Percentiles rank a stretch among this genome's conserved stretches.
These are phyloP conservation scores for Trinectes maculatus DNA, from an alignment of 2,113 vertebrate genomes.

Conservation along the genomic window DNA sequence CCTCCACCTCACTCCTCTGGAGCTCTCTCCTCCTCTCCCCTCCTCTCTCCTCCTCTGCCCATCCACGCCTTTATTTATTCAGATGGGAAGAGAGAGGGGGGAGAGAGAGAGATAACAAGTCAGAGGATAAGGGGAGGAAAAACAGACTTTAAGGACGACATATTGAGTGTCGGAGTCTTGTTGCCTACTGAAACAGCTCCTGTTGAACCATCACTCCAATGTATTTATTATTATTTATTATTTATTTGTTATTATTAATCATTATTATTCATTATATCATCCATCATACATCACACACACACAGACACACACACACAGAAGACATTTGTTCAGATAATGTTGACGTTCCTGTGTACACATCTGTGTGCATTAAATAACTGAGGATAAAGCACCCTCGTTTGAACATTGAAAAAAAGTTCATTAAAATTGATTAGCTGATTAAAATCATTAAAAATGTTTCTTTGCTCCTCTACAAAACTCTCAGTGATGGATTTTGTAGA, in stretches of 20 bases:
- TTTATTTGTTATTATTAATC: no score
- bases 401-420: no score
- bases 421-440: no score
- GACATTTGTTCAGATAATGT: no score
- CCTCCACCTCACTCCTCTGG: constrained; percentile 9
- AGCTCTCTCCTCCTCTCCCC: constrained; percentile 25
- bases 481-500: no score
- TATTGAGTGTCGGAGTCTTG: constrained; percentile 39
- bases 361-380: no score
- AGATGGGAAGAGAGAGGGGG: constrained; percentile 18
- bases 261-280: background rate
- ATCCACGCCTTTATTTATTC: constrained; percentile 69
- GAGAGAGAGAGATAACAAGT: constrained; percentile 45
- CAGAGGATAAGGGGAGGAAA: constrained; percentile 52
- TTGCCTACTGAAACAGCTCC: constrained; percentile 24
- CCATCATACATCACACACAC: background rate
- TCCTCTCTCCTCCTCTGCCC: constrained; percentile 38
- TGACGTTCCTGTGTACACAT: no score
- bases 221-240: no score
- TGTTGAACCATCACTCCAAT: no score
- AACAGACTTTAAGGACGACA: constrained; percentile 54
- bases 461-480: background rate
- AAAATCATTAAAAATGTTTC: no score
- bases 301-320: no score
- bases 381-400: no score